phyloP scores from a whole-genome alignment of 2,888 invertebrate genomes.

The Apamea anceps region DNA sequence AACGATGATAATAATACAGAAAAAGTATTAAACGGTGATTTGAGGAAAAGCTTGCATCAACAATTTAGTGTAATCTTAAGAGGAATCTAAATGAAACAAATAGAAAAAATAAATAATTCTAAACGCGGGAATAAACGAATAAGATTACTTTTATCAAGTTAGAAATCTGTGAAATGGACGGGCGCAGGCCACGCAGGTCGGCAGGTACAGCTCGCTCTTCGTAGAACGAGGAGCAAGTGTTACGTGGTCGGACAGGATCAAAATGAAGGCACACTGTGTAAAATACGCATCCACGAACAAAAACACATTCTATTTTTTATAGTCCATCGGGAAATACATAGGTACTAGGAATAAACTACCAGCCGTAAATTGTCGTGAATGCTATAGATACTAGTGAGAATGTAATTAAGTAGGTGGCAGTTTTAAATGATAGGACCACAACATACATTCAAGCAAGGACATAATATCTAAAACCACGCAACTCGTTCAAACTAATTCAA shows the following conservation, averaged over 20 bases:
- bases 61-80: neutral
- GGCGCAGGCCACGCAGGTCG: constrained; percentile 15
- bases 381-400: neutral
- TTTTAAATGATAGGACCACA: neutral
- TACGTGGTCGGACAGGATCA: neutral
- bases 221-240: constrained; percentile 13
- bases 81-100: constrained; percentile 21
- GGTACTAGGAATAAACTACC: constrained; percentile 3
- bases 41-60: neutral
- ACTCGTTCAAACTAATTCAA: neutral
- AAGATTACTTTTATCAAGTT: constrained; percentile 31
- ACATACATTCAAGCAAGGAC: neutral
- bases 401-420: neutral
- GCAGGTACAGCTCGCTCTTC: constrained; percentile 42
- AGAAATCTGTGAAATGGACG: constrained; percentile 42
- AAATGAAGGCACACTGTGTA: constrained; percentile 2
- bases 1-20: neutral
- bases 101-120: neutral
- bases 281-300: neutral
- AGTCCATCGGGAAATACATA: neutral
- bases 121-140: constrained; percentile 15
- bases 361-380: neutral
- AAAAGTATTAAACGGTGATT: neutral
- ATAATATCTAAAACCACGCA: neutral
- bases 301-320: neutral